phyloP scores from a whole-genome alignment of 2,797 vertebrate species.

The Sarcophilus harrisii region DNA sequence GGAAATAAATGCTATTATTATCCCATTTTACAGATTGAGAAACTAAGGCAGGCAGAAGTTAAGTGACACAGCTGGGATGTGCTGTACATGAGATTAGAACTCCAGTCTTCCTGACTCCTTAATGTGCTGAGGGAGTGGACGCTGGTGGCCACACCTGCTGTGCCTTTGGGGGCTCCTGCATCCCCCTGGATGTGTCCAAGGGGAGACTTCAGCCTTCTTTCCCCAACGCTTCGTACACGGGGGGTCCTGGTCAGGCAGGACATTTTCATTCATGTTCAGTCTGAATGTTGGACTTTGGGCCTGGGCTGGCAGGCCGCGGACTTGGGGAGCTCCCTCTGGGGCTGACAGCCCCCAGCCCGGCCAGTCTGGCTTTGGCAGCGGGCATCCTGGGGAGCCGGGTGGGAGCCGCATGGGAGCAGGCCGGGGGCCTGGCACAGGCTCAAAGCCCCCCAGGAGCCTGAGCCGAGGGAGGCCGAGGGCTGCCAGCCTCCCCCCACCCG shows the following conservation, averaged over 20 bases:
- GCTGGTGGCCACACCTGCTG: too few species aligned
- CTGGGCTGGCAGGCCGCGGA: slow-evolving; percentile 47
- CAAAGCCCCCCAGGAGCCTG: slow-evolving; percentile 67
- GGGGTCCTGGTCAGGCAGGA: slow-evolving; percentile 55
- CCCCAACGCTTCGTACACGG: slow-evolving; percentile 38
- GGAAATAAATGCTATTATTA: background rate
- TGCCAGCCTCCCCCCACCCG: background rate
- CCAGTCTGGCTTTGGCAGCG: slow-evolving; percentile 79
- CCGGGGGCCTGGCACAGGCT: slow-evolving; percentile 79
- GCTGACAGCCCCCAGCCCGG: slow-evolving; percentile 82
- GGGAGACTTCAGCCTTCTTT: background rate
- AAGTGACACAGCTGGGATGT: background rate
- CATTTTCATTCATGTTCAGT: slow-evolving; percentile 74
- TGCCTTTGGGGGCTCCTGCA: too few species aligned
- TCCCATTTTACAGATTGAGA: background rate
- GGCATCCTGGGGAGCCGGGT: slow-evolving; percentile 15
- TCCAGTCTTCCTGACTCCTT: too few species aligned
- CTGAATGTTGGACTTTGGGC: slow-evolving; percentile 73
- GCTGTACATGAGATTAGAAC: background rate
- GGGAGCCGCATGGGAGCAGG: slow-evolving; percentile 49
- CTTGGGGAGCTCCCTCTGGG: slow-evolving; percentile 57
- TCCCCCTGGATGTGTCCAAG: background rate
- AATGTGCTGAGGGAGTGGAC: too few species aligned
- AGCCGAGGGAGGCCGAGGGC: background rate
- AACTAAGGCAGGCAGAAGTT: background rate